These are phyloP conservation scores for Chalcosyrphus nemorum DNA, from an alignment of 2,888 invertebrate genomes.

Conservation along the genomic window DNA sequence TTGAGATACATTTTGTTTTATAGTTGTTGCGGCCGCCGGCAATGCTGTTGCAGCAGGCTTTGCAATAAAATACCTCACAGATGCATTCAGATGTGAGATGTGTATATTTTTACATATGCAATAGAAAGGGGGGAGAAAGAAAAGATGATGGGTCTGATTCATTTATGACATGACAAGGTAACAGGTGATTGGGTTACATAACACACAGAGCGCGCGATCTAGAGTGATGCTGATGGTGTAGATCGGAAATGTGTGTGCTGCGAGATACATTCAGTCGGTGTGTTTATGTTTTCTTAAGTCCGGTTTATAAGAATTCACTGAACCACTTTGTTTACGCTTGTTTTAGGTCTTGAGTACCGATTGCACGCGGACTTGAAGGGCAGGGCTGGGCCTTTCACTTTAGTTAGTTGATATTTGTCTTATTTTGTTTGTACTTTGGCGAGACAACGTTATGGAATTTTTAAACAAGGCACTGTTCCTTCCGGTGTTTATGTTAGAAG, in stretches of 20 bases:
- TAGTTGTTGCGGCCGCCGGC: neutral
- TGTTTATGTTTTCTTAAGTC: neutral
- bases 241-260: constrained; percentile 13
- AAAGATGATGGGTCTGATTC: constrained; percentile 23
- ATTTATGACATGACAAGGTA: constrained; percentile 33
- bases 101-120: neutral
- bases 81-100: constrained; percentile 5
- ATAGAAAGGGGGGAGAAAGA: neutral
- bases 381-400: neutral
- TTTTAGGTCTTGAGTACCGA: neutral
- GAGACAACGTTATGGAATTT: neutral
- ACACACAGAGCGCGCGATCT: neutral
- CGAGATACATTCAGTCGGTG: neutral
- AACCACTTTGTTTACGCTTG: neutral
- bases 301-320: constrained; percentile 1
- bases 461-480: neutral
- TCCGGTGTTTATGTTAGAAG: neutral
- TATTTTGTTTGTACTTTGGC: neutral
- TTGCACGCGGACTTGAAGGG: neutral
- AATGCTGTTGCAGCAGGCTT: constrained; percentile 8
- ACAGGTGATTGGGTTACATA: constrained; percentile 47
- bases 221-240: neutral
- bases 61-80: constrained; percentile 27
- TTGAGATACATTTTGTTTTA: constrained; percentile 21
- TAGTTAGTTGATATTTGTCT: neutral